Evolutionary conservation across 2,888 invertebrate genomes (phyloP).

Genomic region (Pherbina coryleti): DNA sequence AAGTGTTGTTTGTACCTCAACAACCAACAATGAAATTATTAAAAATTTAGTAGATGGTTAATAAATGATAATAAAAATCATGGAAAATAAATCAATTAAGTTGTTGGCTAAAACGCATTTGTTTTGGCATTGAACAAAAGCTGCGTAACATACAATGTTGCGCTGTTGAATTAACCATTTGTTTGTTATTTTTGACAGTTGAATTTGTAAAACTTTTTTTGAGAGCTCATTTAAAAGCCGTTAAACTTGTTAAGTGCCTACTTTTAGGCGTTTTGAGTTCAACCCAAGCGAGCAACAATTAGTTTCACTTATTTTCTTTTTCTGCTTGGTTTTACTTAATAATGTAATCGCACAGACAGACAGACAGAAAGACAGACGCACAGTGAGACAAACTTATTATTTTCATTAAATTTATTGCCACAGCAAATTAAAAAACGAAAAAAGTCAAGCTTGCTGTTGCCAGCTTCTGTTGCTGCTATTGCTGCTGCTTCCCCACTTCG

Average conservation of each 20-base stretch:
- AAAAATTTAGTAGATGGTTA: neutral
- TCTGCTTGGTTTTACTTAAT: too few relatives aligned
- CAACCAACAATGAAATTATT: slow-evolving; percentile 1
- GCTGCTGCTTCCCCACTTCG: too few relatives aligned
- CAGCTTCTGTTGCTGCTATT: too few relatives aligned
- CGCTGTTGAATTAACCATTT: too few relatives aligned
- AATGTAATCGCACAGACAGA: neutral
- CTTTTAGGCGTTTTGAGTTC: too few relatives aligned
- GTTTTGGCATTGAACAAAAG: neutral
- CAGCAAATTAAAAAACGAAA: neutral
- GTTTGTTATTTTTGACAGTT: too few relatives aligned
- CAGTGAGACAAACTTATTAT: neutral
- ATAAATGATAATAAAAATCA: neutral
- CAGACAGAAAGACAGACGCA: neutral
- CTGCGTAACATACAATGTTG: too few relatives aligned
- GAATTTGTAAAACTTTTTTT: too few relatives aligned
- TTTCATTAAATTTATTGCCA: neutral
- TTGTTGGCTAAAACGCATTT: neutral
- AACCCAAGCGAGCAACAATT: too few relatives aligned
- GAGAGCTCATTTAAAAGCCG: too few relatives aligned
- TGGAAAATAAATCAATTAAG: neutral
- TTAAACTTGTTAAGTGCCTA: too few relatives aligned
- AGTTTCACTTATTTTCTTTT: too few relatives aligned
- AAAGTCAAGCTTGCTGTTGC: neutral
- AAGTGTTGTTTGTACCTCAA: neutral